Evolutionary conservation across 2,888 invertebrate genomes (phyloP).

Genomic region (Lacanobia oleracea): DNA sequence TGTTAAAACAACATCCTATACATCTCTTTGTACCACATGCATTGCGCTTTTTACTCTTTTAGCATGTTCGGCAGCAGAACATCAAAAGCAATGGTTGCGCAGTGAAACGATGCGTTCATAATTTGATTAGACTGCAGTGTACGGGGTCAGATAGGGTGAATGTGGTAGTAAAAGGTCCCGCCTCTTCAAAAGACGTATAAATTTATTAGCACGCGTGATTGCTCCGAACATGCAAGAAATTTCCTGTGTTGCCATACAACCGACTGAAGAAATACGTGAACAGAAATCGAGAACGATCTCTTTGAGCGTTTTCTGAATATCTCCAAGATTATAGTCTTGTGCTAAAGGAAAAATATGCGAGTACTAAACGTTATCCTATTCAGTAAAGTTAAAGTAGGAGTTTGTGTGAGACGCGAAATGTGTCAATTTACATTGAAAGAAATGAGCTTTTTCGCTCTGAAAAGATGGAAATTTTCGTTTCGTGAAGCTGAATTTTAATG

Average conservation of each 20-base stretch:
- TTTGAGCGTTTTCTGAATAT: constrained; percentile 48
- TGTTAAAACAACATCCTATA: constrained; percentile 1
- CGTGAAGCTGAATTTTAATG: constrained; percentile 27
- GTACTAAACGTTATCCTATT: constrained; percentile 53
- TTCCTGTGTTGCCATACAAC: constrained; percentile 57
- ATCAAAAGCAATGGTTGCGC: constrained; percentile 38
- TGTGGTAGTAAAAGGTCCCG: constrained; percentile 54
- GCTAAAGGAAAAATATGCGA: constrained; percentile 48
- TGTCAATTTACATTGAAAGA: constrained; percentile 45
- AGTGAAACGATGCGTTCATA: neutral
- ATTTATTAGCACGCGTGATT: constrained; percentile 64
- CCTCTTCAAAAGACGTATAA: constrained; percentile 61
- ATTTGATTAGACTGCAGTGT: constrained; percentile 25
- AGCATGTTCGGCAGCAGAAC: neutral
- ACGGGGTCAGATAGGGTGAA: constrained; percentile 49
- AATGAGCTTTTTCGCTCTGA: constrained; percentile 22
- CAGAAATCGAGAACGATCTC: constrained; percentile 50
- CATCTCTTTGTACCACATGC: constrained; percentile 15
- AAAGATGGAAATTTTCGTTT: constrained; percentile 34
- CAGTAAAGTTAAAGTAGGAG: constrained; percentile 22
- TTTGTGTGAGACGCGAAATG: constrained; percentile 25
- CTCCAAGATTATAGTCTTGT: constrained; percentile 51
- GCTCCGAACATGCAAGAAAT: constrained; percentile 58
- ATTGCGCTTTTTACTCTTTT: constrained; percentile 20
- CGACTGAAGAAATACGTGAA: constrained; percentile 59